A percentile compares a stretch with the other conserved stretches of the same genome.
phyloP scores from a whole-genome alignment of 2,888 invertebrate species.

The Dorcus hopei region DNA sequence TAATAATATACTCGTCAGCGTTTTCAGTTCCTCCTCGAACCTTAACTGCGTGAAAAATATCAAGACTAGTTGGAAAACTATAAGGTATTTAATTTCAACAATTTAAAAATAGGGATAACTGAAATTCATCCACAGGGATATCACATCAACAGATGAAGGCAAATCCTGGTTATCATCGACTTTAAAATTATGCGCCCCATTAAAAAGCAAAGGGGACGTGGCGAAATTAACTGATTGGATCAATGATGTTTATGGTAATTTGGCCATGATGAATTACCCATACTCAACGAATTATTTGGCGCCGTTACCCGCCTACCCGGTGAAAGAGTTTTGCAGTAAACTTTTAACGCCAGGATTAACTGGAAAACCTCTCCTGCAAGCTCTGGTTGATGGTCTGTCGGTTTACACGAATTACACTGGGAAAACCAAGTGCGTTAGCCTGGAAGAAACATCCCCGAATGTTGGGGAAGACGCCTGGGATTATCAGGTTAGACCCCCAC shows the following conservation, averaged over 20 bases:
- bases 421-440: slow-evolving; percentile 64
- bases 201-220: slow-evolving; percentile 59
- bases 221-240: slow-evolving; percentile 67
- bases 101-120: slow-evolving; percentile 6
- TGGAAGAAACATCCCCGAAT: slow-evolving; percentile 52
- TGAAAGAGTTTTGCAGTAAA: slow-evolving; percentile 61
- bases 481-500: slow-evolving; percentile 62
- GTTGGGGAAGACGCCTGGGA: slow-evolving; percentile 75
- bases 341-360: slow-evolving; percentile 48
- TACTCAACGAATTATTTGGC: slow-evolving; percentile 80
- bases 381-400: slow-evolving; percentile 66
- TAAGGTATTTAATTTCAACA: slow-evolving; percentile 55
- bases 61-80: slow-evolving; percentile 70
- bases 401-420: slow-evolving; percentile 83
- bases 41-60: slow-evolving; percentile 71
- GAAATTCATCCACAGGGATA: slow-evolving; percentile 45
- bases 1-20: slow-evolving; percentile 73
- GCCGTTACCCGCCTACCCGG: slow-evolving; percentile 82
- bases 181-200: slow-evolving; percentile 74
- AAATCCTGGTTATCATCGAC: slow-evolving; percentile 64
- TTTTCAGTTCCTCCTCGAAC: slow-evolving; percentile 54
- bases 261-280: slow-evolving; percentile 96
- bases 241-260: slow-evolving; percentile 66
- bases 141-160: slow-evolving; percentile 60
- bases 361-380: slow-evolving; percentile 56